phyloP scores from a whole-genome alignment of 2,888 invertebrate species.

The Cremastinae sp. region DNA sequence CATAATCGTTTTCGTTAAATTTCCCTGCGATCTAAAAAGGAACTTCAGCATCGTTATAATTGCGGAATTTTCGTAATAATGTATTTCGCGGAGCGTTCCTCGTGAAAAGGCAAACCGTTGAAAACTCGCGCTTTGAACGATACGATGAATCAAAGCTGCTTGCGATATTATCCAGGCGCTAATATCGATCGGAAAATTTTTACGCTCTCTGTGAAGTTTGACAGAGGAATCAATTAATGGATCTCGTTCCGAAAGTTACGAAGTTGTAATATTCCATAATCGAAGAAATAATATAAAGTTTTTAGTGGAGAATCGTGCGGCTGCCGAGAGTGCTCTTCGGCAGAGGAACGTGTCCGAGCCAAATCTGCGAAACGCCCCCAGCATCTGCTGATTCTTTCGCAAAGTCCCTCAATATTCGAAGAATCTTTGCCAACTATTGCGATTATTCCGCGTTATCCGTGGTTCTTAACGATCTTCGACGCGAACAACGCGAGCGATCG shows the following conservation, averaged over 20 bases:
- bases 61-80: no score
- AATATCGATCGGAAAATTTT: neutral
- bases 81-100: no score
- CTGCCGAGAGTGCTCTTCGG: constrained; percentile 1
- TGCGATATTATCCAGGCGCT: neutral
- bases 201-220: neutral
- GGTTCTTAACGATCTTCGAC: constrained; percentile 13
- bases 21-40: neutral
- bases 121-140: no score
- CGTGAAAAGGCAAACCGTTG: no score
- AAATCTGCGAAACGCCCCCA: constrained; percentile 22
- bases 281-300: constrained; percentile 33
- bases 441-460: constrained; percentile 24
- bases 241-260: constrained; percentile 10
- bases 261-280: constrained; percentile 33
- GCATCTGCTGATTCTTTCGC: constrained; percentile 6
- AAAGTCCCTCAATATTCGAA: constrained; percentile 4
- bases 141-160: no score
- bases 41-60: neutral
- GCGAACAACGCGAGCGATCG: constrained; percentile 13
- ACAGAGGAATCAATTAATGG: neutral
- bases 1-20: constrained; percentile 20
- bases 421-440: constrained; percentile 17
- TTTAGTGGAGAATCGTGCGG: constrained; percentile 9
- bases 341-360: constrained; percentile 6